Conservation (phyloP, 2,113 vertebrate species). For the Malurus cyaneus region DNA sequence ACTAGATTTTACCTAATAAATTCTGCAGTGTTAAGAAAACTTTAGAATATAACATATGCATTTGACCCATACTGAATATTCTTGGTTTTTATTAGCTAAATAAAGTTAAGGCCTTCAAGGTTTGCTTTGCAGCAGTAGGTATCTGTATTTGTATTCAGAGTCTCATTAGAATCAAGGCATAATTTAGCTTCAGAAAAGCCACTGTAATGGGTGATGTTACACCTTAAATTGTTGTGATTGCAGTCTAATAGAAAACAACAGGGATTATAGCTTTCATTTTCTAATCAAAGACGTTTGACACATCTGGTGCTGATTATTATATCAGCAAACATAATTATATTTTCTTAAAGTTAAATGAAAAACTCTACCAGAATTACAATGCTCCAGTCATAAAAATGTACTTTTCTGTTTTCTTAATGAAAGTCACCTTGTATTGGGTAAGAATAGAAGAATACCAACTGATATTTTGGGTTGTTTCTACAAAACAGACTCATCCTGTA, state of each 20-base stretch:
- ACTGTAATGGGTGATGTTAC: not conserved
- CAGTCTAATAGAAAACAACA: conserved; percentile 19
- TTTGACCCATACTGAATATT: not conserved
- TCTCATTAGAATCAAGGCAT: not conserved
- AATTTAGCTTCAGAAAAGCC: conserved; percentile 26
- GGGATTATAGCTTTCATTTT: conserved; percentile 25
- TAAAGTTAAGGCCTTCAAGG: not conserved
- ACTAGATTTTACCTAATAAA: not conserved
- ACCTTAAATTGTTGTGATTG: conserved; percentile 9
- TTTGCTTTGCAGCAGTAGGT: not conserved
- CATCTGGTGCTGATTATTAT: conserved; percentile 38
- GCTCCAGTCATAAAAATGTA: not conserved
- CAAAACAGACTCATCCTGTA: not conserved
- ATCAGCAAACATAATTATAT: conserved; percentile 39
- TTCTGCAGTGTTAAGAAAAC: not conserved
- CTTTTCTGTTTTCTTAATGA: conserved; percentile 4
- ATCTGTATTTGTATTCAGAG: not conserved
- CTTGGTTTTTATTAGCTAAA: not conserved
- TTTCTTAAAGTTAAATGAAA: conserved; percentile 42
- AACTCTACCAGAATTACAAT: not conserved
- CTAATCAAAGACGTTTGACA: conserved; percentile 38
- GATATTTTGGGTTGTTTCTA: conserved; percentile 1
- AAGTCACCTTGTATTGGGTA: conserved; percentile 9
- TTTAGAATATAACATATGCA: not conserved
- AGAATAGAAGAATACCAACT: not conserved